Evolutionary conservation across 2,888 invertebrate species (phyloP).

Genomic region (Lutraria lutraria): DNA sequence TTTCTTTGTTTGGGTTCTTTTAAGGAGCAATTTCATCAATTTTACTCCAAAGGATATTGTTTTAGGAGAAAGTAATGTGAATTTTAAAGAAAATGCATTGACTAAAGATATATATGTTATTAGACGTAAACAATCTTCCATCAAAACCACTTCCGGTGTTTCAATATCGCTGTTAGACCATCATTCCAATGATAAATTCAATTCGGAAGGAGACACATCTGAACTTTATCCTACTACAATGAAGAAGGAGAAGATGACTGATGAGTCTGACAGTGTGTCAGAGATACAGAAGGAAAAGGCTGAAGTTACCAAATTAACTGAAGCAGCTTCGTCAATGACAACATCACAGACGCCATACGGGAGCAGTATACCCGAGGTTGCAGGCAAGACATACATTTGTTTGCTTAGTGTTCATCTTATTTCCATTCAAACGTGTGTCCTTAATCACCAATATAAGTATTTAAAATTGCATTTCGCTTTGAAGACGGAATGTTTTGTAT

Average conservation of each 20-base stretch:
- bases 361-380: background rate
- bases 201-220: background rate
- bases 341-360: background rate
- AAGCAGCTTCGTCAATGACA: background rate
- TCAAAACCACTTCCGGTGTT: background rate
- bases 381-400: background rate
- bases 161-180: background rate
- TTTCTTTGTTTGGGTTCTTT: slow-evolving; percentile 30
- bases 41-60: background rate
- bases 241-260: background rate
- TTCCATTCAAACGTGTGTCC: background rate
- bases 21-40: background rate
- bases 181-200: background rate
- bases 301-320: background rate
- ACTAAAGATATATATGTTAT: background rate
- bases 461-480: no score
- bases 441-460: no score
- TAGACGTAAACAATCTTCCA: background rate
- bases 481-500: no score
- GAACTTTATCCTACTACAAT: background rate
- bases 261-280: background rate
- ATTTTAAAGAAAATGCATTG: background rate
- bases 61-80: background rate
- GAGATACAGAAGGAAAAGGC: background rate
- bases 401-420: background rate